Conservation (phyloP, 1,140 invertebrate species). For the Drosophila chauvacae region DNA sequence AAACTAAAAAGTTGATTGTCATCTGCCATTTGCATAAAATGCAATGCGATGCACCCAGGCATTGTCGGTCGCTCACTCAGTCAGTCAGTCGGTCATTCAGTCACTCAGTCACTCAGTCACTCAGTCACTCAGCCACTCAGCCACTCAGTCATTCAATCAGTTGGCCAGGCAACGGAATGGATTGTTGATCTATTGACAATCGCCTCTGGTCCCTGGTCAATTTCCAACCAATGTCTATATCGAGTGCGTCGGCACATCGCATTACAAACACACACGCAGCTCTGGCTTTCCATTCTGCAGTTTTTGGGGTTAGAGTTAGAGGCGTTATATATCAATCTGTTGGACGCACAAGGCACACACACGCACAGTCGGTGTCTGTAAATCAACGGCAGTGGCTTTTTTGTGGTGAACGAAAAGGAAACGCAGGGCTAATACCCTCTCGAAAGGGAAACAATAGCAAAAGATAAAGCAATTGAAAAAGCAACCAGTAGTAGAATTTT, state of each 20-base stretch:
- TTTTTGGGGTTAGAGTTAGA: conserved; percentile 8
- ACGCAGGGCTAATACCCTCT: neutral
- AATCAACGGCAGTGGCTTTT: conserved; percentile 59
- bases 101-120: conserved; percentile 5
- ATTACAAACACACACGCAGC: conserved; percentile 31
- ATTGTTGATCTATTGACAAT: conserved; percentile 75
- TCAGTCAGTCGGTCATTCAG: conserved; percentile 14
- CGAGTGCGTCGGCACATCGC: conserved; percentile 36
- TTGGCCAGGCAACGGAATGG: conserved; percentile 17
- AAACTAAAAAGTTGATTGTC: conserved; percentile 70
- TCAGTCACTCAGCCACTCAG: conserved; percentile 12
- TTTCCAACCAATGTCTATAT: conserved; percentile 50
- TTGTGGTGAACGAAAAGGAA: neutral
- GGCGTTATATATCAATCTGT: conserved; percentile 62
- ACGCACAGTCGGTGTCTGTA: conserved; percentile 67
- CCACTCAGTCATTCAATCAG: conserved; percentile 17
- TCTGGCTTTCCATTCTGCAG: neutral
- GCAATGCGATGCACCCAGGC: conserved; percentile 31
- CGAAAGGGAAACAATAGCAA: neutral
- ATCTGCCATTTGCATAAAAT: conserved; percentile 71
- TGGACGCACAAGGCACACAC: conserved; percentile 46
- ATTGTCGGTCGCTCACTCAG: conserved; percentile 35
- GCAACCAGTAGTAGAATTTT: no score
- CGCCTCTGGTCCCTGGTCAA: conserved; percentile 29
- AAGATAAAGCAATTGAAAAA: no score